Evolutionary conservation across 2,888 invertebrate species (phyloP), one percentile per base, ranked within the genome.

Genomic region (Adelphocoris suturalis): DNA sequence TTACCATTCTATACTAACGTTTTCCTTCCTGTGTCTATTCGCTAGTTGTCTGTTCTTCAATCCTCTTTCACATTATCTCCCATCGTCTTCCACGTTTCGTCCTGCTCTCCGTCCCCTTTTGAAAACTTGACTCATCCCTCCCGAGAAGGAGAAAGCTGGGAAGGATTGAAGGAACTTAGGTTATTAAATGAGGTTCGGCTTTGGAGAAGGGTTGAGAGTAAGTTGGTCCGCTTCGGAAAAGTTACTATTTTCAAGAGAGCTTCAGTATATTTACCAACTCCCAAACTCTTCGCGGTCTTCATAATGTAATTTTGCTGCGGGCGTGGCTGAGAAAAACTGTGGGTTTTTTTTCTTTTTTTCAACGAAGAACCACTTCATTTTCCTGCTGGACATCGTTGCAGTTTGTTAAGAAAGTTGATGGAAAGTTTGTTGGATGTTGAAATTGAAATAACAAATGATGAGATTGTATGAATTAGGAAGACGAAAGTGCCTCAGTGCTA

Each of bases 161-260:
- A 48, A 48, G 80, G 46, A 47, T 48, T 80, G 46, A 19, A 47
- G 27, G 82, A 82, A 82, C 82, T 82, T 82, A 52, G 82, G 82
- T 82, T 82, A 82, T 82, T 82, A 82, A 82, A 82, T 82, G 82
- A 52, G 82, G 82, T 82, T 82, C 82, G 82, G 82, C 23, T 52
- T 82, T 82, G 16, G 52, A 52, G 23, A 23, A 23, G 68, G 52
- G 82, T 82, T 23, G 82, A 52, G 23, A 68, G 68, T 68, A 52
- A 82, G 82, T 82, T 48, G 61, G 85, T 82, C 37, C 55, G 52
- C 57, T 85, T 85, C 61, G 37, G 85, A 85, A 61, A 85, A 85
- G 85, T 55, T 82, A 52, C 82, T 47, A 19, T 82, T 85, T 85
- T 85, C 82, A 19, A 82, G 82, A 48, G 27, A 52, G 52, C 52